These are phyloP conservation scores for Sciurus carolinensis DNA, from an alignment of 2,797 vertebrate genomes.

Conservation along the genomic window DNA sequence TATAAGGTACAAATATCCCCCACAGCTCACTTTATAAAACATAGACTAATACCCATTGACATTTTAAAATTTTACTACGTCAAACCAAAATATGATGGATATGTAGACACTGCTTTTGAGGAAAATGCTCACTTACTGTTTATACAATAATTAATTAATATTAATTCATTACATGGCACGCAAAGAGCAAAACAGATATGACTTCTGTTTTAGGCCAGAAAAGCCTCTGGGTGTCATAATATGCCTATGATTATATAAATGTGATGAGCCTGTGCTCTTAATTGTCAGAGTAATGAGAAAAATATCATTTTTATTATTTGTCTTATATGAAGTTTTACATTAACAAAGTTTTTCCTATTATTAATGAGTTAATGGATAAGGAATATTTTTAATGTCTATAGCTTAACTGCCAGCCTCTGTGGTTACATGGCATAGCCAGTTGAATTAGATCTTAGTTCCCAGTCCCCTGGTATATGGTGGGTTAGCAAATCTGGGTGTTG, in stretches of 20 bases:
- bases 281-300: neutral
- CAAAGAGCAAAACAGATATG: neutral
- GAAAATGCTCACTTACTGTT: neutral
- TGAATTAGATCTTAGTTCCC: too few species aligned
- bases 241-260: neutral
- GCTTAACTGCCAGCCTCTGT: too few species aligned
- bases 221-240: neutral
- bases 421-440: too few species aligned
- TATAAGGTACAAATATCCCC: neutral
- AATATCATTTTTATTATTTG: neutral
- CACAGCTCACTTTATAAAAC: neutral
- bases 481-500: too few species aligned
- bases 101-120: neutral
- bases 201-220: neutral
- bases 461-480: too few species aligned
- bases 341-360: neutral
- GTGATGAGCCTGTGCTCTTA: neutral
- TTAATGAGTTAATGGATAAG: neutral
- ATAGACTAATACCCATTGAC: neutral
- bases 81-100: neutral
- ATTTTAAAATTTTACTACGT: neutral
- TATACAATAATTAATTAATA: neutral
- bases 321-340: neutral
- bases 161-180: neutral
- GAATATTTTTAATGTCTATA: neutral